Evolutionary conservation across 2,888 invertebrate genomes (phyloP), one percentile per base, ranked within the genome.

Genomic region (Vanessa cardui): DNA sequence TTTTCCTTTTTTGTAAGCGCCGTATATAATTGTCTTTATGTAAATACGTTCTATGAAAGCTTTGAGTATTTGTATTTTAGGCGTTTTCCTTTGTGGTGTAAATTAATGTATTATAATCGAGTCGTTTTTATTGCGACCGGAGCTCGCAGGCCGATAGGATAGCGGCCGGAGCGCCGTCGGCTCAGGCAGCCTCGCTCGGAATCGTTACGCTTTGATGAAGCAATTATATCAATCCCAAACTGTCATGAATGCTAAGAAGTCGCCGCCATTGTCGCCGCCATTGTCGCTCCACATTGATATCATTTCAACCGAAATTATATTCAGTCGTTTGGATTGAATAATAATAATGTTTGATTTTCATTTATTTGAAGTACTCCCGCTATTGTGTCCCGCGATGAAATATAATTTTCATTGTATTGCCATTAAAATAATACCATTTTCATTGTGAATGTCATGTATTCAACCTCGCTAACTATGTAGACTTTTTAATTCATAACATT

Each of bases 181-280:
- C 3, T 3, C 20, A 20, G 18, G 6, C 49, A 18, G 20, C 20
- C 18, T 20, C 20, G 9, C 49, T 6, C 20, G 21, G 58, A 45
- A 15, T 15, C 44, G 39, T 52, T 62, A 44, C 44, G 21, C 26
- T 44, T 62, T 62, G 52, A 62, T 56, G 56, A 54, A 56, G 46
- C 63, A 60, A 68, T 68, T 68, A 68, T 68, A 64, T 68, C 61
- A 61, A 60, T 56, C 18, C 18, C 49, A 60, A 56, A 64, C 54
- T 26, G 49, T 60, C 47, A 56, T 56, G 60, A 68, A 60, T 56
- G 47, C 60, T 56, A 64, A 64, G 44, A 49, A 44, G 21, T 56
- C 54, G 20, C 39, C 39, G 39, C 31, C 31, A 46, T 56, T 56
- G 21, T 46, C 52, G 52, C 45, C 39, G 39, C 45, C 31, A 31